Conservation (phyloP, 2,797 vertebrate species). For the Gouania willdenowi region DNA sequence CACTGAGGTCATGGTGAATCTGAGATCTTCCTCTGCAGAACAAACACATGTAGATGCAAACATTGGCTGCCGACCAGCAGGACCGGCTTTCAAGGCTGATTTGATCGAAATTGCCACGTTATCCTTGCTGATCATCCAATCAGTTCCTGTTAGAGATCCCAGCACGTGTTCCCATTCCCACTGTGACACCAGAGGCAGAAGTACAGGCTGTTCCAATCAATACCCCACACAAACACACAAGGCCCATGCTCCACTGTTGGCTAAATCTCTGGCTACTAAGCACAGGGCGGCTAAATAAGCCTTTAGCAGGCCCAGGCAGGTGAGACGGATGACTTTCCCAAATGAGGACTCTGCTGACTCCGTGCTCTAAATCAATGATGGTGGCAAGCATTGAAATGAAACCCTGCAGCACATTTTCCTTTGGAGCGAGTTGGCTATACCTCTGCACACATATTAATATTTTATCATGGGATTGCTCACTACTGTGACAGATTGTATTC, state of each 20-base stretch:
- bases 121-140: constrained; percentile 30
- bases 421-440: constrained; percentile 21
- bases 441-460: constrained; percentile 55
- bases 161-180: constrained; percentile 7
- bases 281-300: constrained; percentile 55
- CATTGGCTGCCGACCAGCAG: no score
- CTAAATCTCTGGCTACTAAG: constrained; percentile 40
- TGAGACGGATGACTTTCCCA: constrained; percentile 59
- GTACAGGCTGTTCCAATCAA: constrained; percentile 53
- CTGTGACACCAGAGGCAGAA: constrained; percentile 15
- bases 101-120: no score
- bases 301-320: constrained; percentile 52
- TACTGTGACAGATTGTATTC: constrained; percentile 50
- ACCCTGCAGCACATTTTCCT: constrained; percentile 47
- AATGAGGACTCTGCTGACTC: constrained; percentile 58
- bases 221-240: constrained; percentile 48
- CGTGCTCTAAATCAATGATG: constrained; percentile 59
- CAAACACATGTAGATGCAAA: no score
- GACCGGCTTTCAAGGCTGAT: no score
- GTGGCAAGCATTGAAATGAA: constrained; percentile 61
- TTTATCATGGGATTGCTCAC: constrained; percentile 46
- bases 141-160: constrained; percentile 2
- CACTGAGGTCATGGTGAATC: no score
- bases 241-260: constrained; percentile 9
- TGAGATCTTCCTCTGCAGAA: no score